Base-by-base conservation (phyloP, 2,888 invertebrate species). In the Xanthorhoe spadicearia region DNA sequence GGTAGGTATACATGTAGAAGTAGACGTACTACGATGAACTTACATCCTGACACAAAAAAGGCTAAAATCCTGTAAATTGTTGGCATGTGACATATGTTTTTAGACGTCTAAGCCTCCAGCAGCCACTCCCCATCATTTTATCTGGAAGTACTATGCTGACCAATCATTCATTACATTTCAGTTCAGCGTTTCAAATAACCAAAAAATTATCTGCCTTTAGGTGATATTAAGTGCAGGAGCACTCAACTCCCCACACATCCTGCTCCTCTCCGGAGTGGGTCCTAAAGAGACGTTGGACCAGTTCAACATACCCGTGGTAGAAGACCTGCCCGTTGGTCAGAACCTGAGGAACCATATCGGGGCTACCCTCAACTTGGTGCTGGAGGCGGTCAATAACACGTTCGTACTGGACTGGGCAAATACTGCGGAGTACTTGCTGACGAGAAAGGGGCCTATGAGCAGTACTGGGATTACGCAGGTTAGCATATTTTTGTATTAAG, bases 271-370 rank as follows among this genome's bases (percentile, higher is more conserved):
- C 0, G 96, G 96, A 35, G 90, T 95, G 13, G 95, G 95, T 0
- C 95, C 95, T 0, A 89, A 86, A 69, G 84, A 90, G 0, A 93
- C 94, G 48, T 79, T 96, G 0, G 78, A 89, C 4, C 79, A 85
- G 18, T 88, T 94, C 23, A 87, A 92, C 9, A 94, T 95, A 43
- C 89, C 91, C 2, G 87, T 94, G 13, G 78, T 94, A n/a, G 94
- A 94, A 23, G 93, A 95, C 73, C 85, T 95, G 8, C 95, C 95
- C 0, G 95, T 95, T 0, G 96, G 96, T 0, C 84, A 93, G 73
- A 95, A 94, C 80, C 75, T 96, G 35, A 94, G 94, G 68, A 95
- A 96, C 77, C 96, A 95, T 74, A 93, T 95, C 3, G 94, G 95
- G 0, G 94, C 94, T 46, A 94, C 94, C 10, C 61, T 95, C 35